A percentile compares a stretch with the other conserved stretches of the same genome.
Evolutionary conservation across 2,888 invertebrate species (phyloP).

Genomic region (Julus scanicus): DNA sequence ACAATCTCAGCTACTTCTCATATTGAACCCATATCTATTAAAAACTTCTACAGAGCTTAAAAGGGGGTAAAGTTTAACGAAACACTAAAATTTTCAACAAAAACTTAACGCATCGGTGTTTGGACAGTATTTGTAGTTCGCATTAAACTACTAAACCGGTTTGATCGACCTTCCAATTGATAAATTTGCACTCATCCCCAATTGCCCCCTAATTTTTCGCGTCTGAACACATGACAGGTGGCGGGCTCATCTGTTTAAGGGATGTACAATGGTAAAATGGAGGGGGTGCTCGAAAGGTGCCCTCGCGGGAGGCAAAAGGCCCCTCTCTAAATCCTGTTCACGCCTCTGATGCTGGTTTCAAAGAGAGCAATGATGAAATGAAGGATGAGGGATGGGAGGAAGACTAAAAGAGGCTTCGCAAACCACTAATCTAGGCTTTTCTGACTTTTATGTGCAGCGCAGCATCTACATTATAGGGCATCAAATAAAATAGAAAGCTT

Average conservation of each 20-base stretch:
- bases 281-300: constrained; percentile 1
- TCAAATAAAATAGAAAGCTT: constrained; percentile 1
- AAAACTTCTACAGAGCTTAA: no score
- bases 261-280: background rate
- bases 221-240: background rate
- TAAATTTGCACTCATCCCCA: background rate
- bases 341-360: background rate
- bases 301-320: constrained; percentile 1
- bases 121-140: background rate
- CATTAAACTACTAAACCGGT: background rate
- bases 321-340: background rate
- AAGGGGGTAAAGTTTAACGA: no score
- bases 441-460: background rate
- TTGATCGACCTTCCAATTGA: background rate
- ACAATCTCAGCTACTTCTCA: no score
- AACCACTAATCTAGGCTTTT: background rate
- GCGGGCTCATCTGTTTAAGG: background rate
- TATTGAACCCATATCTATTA: no score
- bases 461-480: constrained; percentile 1
- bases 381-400: constrained; percentile 1
- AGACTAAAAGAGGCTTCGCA: background rate
- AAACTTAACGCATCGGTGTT: background rate
- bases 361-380: constrained; percentile 1
- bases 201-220: background rate
- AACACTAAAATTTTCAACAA: background rate